phyloP scores from a whole-genome alignment of 2,113 vertebrate genomes.

The Columbina picui region DNA sequence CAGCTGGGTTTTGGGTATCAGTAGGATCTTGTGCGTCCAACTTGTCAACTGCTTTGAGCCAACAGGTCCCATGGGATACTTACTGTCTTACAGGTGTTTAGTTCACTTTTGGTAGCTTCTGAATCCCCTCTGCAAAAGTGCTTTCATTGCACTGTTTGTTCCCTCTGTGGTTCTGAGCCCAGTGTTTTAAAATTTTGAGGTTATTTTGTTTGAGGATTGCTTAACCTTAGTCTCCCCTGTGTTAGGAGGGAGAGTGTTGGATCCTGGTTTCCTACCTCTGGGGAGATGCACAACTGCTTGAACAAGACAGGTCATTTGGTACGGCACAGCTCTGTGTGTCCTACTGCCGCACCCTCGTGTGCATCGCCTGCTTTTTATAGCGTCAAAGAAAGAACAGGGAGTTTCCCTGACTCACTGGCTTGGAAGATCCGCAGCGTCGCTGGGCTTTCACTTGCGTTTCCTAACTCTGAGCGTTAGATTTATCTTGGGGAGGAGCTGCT shows the following conservation, averaged over 20 bases:
- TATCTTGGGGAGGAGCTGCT: background rate
- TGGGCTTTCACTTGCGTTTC: conserved; percentile 55
- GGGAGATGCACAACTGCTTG: background rate
- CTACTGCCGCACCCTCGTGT: background rate
- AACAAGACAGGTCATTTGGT: background rate
- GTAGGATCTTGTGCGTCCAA: background rate
- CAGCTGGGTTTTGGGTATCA: background rate
- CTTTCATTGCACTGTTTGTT: background rate
- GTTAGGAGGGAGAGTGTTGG: background rate
- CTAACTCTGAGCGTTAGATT: background rate
- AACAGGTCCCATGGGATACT: background rate
- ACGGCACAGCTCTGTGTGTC: rapidly evolving
- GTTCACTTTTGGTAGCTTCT: background rate
- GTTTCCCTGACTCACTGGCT: conserved; percentile 17
- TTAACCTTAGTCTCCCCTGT: background rate
- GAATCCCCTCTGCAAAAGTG: background rate
- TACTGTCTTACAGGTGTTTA: background rate
- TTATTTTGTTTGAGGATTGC: background rate
- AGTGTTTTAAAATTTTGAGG: background rate
- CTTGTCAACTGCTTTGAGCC: background rate
- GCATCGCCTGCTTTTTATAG: background rate
- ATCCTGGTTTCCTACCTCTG: background rate
- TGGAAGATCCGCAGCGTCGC: background rate
- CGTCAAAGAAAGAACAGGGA: background rate
- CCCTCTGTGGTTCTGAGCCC: background rate